Percentiles rank a stretch among this genome's conserved stretches.
phyloP scores from a whole-genome alignment of 2,113 vertebrate genomes.

The Piprites chloris region DNA sequence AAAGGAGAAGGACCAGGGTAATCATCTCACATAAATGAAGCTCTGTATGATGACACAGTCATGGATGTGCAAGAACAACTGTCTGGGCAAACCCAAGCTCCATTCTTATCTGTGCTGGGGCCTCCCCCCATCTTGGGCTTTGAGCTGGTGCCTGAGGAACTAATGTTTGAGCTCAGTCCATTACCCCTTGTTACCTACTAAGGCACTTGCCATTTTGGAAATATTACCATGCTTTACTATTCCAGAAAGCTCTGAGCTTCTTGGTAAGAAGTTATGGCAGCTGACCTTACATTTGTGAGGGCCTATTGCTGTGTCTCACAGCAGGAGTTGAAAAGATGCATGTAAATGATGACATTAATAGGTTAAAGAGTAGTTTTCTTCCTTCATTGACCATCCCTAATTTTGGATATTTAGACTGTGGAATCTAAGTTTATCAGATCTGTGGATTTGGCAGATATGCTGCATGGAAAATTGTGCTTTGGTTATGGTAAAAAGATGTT shows the following conservation, averaged over 20 bases:
- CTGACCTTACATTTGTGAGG: neutral
- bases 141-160: neutral
- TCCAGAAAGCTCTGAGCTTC: neutral
- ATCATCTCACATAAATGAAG: neutral
- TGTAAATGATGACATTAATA: neutral
- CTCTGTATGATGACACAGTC: neutral
- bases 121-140: neutral
- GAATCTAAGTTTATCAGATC: neutral
- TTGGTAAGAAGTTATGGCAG: neutral
- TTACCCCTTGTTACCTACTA: neutral
- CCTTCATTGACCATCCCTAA: neutral
- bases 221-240: neutral
- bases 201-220: neutral
- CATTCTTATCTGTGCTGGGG: neutral
- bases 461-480: neutral
- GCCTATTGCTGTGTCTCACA: neutral
- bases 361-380: neutral
- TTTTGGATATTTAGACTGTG: neutral
- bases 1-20: neutral
- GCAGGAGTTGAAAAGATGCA: neutral
- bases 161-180: neutral
- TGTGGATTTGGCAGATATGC: neutral
- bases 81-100: neutral
- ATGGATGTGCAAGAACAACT: neutral
- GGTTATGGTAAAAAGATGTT: neutral